Conservation (phyloP, 1,140 invertebrate species). For the Penaeus indicus region DNA sequence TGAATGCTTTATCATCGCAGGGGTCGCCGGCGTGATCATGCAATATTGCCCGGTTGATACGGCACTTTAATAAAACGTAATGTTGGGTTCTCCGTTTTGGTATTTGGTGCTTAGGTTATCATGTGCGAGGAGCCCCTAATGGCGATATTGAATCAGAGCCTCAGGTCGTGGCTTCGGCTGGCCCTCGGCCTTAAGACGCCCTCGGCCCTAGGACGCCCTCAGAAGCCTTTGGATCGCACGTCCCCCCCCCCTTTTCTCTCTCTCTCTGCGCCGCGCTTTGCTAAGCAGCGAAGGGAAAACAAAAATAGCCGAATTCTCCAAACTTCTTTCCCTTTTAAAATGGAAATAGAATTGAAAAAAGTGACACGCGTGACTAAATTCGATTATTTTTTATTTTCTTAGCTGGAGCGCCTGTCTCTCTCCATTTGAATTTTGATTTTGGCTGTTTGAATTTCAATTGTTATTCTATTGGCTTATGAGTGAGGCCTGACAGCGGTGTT, state of each 20-base stretch:
- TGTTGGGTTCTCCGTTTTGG: neutral
- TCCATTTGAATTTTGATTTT: slow-evolving; percentile 63
- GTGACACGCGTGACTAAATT: slow-evolving; percentile 58
- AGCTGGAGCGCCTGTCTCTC: slow-evolving; percentile 52
- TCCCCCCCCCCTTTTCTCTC: too few species aligned
- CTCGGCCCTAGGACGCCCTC: too few species aligned
- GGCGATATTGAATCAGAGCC: neutral
- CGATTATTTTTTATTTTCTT: slow-evolving; percentile 61
- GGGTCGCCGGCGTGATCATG: slow-evolving; percentile 52
- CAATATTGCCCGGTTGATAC: slow-evolving; percentile 48
- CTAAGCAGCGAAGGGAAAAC: neutral
- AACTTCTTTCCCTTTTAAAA: slow-evolving; percentile 28
- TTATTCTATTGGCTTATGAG: slow-evolving; percentile 63
- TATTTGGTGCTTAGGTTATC: slow-evolving; percentile 28
- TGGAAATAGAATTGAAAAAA: slow-evolving; percentile 53
- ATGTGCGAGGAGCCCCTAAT: neutral
- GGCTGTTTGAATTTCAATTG: slow-evolving; percentile 63
- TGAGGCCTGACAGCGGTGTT: slow-evolving; percentile 58
- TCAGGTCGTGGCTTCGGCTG: too few species aligned
- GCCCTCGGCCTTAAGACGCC: too few species aligned
- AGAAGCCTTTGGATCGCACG: too few species aligned
- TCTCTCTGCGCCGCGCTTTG: neutral
- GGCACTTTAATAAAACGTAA: slow-evolving; percentile 58
- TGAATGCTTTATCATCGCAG: slow-evolving; percentile 61
- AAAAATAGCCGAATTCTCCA: neutral